phyloP scores from a whole-genome alignment of 2,888 invertebrate genomes.

The Seira ritae region DNA sequence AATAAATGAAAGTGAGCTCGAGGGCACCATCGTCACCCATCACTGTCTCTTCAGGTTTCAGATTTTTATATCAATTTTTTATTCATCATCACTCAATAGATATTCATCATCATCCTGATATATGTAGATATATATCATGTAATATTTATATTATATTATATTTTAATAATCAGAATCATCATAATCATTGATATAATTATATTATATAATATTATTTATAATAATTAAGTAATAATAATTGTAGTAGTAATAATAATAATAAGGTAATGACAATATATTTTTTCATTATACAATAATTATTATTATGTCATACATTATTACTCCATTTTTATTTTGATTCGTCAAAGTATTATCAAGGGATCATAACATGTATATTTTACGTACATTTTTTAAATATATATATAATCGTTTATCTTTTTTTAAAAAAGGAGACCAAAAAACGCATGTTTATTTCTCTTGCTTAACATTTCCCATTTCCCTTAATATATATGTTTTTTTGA shows the following conservation, averaged over 20 bases:
- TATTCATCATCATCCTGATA: slow-evolving; percentile 63
- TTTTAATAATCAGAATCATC: slow-evolving; percentile 11
- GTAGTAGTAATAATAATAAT: slow-evolving; percentile 18
- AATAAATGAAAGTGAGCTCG: too few relatives aligned
- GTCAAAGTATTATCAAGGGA: slow-evolving; percentile 2
- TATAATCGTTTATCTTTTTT: slow-evolving; percentile 5
- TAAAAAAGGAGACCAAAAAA: background rate
- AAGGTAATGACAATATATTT: slow-evolving; percentile 10
- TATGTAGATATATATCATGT: slow-evolving; percentile 21
- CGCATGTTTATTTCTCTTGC: slow-evolving; percentile 3
- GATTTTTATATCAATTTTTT: slow-evolving; percentile 60
- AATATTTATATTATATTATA: slow-evolving; percentile 16
- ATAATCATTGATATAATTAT: slow-evolving; percentile 6
- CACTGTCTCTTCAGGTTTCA: background rate
- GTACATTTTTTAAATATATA: background rate
- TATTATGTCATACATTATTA: background rate
- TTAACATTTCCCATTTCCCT: background rate
- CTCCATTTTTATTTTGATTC: slow-evolving; percentile 9
- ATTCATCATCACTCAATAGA: slow-evolving; percentile 62
- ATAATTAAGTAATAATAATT: slow-evolving; percentile 4
- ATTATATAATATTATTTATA: slow-evolving; percentile 12
- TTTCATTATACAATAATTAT: background rate
- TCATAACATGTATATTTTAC: slow-evolving; percentile 2
- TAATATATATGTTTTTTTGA: background rate
- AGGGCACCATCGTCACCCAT: too few relatives aligned